phyloP scores from a whole-genome alignment of 2,888 invertebrate genomes.

The Nomada fabriciana region DNA sequence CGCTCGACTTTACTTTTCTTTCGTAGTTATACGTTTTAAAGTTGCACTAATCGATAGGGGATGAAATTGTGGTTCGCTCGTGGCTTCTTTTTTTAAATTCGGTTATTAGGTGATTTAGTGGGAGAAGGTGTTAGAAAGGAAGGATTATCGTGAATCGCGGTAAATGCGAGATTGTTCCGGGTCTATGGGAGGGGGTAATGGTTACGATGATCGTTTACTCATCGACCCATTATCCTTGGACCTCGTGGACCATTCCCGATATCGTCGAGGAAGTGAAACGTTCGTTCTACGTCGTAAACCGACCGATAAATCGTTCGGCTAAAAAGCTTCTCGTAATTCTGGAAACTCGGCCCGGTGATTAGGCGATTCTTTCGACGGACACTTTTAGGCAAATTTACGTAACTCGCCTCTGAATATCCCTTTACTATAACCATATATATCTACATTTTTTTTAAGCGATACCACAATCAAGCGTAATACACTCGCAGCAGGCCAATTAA shows the following conservation, averaged over 20 bases:
- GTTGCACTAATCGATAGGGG: too few species aligned
- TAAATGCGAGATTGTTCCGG: slow-evolving; percentile 30
- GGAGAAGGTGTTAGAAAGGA: neutral
- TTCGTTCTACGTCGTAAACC: slow-evolving; percentile 48
- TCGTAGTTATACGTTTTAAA: too few species aligned
- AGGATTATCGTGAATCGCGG: slow-evolving; percentile 47
- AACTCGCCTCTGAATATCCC: slow-evolving; percentile 1
- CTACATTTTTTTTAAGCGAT: slow-evolving; percentile 49
- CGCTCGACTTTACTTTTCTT: too few species aligned
- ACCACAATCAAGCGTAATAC: slow-evolving; percentile 37
- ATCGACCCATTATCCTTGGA: slow-evolving; percentile 61
- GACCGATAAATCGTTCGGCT: slow-evolving; percentile 59
- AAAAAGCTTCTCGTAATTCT: slow-evolving; percentile 65
- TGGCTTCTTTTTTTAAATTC: too few species aligned
- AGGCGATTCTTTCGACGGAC: slow-evolving; percentile 44
- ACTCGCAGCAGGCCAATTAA: neutral
- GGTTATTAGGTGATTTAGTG: neutral
- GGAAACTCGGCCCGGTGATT: slow-evolving; percentile 52
- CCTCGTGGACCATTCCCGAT: slow-evolving; percentile 54
- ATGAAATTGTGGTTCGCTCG: too few species aligned
- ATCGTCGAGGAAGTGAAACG: slow-evolving; percentile 70
- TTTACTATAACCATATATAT: slow-evolving; percentile 12
- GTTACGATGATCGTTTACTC: slow-evolving; percentile 56
- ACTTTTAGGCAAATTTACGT: slow-evolving; percentile 31
- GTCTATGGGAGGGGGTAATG: slow-evolving; percentile 43